Evolutionary conservation across 2,888 invertebrate genomes (phyloP), one percentile per base, ranked within the genome.

Genomic region (Hyppa rectilinea): DNA sequence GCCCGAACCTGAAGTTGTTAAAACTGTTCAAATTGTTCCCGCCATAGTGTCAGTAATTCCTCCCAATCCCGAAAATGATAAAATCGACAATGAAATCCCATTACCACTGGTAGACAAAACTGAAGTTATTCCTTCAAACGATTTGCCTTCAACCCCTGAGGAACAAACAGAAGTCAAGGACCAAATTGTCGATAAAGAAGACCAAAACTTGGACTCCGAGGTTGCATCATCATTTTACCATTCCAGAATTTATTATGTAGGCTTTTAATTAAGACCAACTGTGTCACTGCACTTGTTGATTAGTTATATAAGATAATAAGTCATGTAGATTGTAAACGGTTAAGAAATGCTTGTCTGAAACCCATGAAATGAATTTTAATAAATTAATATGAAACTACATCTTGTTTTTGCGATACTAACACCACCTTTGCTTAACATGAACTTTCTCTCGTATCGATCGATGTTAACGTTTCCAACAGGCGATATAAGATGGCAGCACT

Each of bases 201-300:
- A 90, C 38, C 55, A 82, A 43, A 72, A 73, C 36, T 63, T 87
- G 20, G 95, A 95, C 85, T 93, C 95, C 2, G 95, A 94, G 71
- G 91, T 89, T 29, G 93, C 95, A 20, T 94, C 95, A n/a, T 95
- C 95, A 4, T 95, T 89, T 79, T 95, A 93, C 68, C 92, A 90
- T 78, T 92, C 95, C 9, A 92, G 89, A 86, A 84, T 92, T 78
- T 95, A 94, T 73, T 95, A 93, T 52, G 87, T 94, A 50, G 71
- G 84, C 75, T 92, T 88, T 85, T 77, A 62, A 69, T n/a, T 59
- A 59, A 45, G 47, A 62, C 31, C 65, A 76, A 72, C 66, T 75
- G 36, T 77, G 49, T 73, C 67, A 55, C 75, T 79, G 1, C 12
- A 20, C 47, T 72, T 74, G 75, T 82, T 86, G 36, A 47, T 60